A percentile compares a stretch with the other conserved stretches of the same genome.
phyloP scores from a whole-genome alignment of 2,113 vertebrate genomes.

The Bos taurus region DNA sequence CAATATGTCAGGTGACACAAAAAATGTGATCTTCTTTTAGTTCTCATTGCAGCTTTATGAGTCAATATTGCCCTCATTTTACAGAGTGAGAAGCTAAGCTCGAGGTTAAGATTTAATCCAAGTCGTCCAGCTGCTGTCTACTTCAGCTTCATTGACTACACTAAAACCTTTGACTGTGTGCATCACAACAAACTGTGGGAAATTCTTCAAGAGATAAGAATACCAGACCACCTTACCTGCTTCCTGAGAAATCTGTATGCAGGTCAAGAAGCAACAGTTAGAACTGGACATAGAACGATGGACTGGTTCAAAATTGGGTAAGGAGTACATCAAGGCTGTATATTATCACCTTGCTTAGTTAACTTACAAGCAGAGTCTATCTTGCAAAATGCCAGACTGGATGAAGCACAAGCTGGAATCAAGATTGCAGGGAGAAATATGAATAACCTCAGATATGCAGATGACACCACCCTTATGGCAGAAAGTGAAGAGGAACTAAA shows the following conservation, averaged over 20 bases:
- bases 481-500: neutral
- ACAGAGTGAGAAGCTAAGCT: neutral
- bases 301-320: neutral
- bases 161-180: too few relatives aligned
- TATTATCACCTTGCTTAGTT: neutral
- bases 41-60: neutral
- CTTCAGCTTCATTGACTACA: neutral
- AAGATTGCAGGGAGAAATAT: neutral
- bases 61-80: neutral
- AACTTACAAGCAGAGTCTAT: neutral
- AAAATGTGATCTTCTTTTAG: neutral
- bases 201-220: neutral
- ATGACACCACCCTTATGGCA: neutral
- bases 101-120: neutral
- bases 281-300: neutral
- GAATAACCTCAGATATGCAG: neutral
- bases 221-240: neutral
- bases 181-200: neutral
- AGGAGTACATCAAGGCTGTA: neutral
- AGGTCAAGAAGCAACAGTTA: neutral
- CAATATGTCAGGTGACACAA: neutral
- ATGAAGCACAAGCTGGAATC: neutral
- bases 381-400: neutral
- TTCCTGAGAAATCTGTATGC: neutral
- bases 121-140: neutral